Percentiles rank a stretch among this genome's conserved stretches.
phyloP scores from a whole-genome alignment of 2,888 invertebrate genomes.

The Sphinx pinastri region DNA sequence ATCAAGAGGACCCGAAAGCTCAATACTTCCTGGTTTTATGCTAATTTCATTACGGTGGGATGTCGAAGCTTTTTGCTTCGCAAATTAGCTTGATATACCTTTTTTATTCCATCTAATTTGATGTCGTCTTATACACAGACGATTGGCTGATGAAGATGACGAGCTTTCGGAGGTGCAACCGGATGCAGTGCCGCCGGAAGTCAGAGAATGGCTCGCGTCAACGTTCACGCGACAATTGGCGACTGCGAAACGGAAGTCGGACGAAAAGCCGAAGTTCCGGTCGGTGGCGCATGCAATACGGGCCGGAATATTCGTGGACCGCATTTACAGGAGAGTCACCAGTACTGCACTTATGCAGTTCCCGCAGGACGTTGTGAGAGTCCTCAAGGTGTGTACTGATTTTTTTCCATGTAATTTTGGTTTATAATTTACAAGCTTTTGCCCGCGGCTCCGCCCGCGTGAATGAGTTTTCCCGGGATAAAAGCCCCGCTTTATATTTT shows the following conservation, averaged over 20 bases:
- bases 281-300: slow-evolving; percentile 98
- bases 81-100: slow-evolving; percentile 32
- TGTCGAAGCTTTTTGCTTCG: slow-evolving; percentile 41
- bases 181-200: slow-evolving; percentile 97
- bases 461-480: too few relatives aligned
- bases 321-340: slow-evolving; percentile 93
- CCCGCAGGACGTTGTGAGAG: slow-evolving; percentile 92
- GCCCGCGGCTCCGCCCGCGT: too few relatives aligned
- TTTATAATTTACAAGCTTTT: background rate
- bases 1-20: slow-evolving; percentile 6
- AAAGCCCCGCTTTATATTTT: too few relatives aligned
- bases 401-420: background rate
- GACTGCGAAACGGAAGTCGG: slow-evolving; percentile 89
- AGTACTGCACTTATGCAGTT: slow-evolving; percentile 93
- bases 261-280: slow-evolving; percentile 94
- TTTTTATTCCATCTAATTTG: slow-evolving; percentile 34
- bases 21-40: slow-evolving; percentile 23
- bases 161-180: slow-evolving; percentile 98
- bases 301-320: slow-evolving; percentile 98
- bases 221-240: slow-evolving; percentile 96
- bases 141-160: slow-evolving; percentile 95
- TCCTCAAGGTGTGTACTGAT: slow-evolving; percentile 89
- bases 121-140: slow-evolving; percentile 79
- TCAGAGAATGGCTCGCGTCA: slow-evolving; percentile 97
- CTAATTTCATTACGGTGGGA: slow-evolving; percentile 32